Percentiles rank a stretch among this genome's conserved stretches.
Conservation (phyloP, 2,797 vertebrate genomes). For the Gymnothorax reevesii region DNA sequence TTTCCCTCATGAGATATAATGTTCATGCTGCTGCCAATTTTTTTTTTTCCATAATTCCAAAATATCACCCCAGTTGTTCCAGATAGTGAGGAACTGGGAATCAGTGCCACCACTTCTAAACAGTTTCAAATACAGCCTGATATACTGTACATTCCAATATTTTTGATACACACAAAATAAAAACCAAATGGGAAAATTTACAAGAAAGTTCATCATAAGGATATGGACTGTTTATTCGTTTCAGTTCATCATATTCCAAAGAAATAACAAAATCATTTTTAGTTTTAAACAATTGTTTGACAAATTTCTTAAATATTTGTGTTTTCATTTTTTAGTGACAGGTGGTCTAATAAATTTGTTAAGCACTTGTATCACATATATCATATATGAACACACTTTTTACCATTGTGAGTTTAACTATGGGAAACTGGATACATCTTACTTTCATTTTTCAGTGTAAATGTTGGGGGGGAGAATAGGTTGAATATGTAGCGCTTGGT, state of each 20-base stretch:
- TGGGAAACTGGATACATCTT: not conserved
- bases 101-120: not conserved
- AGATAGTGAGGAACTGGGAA: not conserved
- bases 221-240: no score
- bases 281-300: no score
- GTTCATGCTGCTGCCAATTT: not conserved
- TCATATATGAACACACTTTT: not conserved
- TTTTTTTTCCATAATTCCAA: not conserved
- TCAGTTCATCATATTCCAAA: no score
- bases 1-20: not conserved
- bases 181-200: not conserved
- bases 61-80: not conserved
- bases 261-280: no score
- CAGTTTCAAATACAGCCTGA: not conserved
- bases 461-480: not conserved
- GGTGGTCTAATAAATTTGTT: no score
- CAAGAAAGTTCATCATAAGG: not conserved
- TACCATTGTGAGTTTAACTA: not conserved
- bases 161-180: not conserved
- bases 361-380: not conserved
- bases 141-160: not conserved
- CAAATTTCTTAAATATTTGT: no score
- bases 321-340: no score
- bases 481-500: not conserved
- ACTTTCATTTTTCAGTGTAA: not conserved